These are phyloP conservation scores for Zingel zingel DNA, from an alignment of 2,113 vertebrate species.

Conservation along the genomic window DNA sequence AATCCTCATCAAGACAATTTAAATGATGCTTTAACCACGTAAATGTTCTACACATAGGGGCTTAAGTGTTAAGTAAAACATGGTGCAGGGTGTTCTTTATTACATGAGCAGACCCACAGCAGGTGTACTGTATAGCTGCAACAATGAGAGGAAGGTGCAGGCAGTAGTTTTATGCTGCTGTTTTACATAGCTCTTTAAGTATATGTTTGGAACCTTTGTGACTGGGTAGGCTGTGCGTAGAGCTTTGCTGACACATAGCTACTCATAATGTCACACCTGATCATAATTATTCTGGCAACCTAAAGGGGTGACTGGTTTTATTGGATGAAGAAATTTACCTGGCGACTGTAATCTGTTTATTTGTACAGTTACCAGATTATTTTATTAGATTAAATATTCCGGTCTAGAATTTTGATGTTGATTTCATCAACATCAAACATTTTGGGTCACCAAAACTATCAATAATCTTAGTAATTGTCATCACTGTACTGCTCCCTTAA, in stretches of 20 bases:
- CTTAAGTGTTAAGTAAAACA: not conserved
- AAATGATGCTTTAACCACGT: not conserved
- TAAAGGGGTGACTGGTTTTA: no score
- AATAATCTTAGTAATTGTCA: not conserved
- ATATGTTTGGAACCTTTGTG: not conserved
- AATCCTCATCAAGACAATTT: not conserved
- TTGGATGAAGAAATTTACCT: no score
- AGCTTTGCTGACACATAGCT: not conserved
- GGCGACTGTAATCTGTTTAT: no score
- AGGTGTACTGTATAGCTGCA: not conserved
- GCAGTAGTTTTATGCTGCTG: not conserved
- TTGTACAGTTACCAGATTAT: no score
- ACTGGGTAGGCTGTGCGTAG: not conserved
- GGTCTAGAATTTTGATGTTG: no score
- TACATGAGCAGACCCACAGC: not conserved
- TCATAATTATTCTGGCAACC: not conserved
- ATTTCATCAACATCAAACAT: no score
- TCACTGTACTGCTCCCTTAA: not conserved
- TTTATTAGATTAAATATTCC: no score
- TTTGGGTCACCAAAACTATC: no score
- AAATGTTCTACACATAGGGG: not conserved
- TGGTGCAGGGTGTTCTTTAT: not conserved
- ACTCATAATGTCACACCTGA: conserved; percentile 7
- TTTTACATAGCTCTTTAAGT: not conserved
- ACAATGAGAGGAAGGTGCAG: not conserved